Evolutionary conservation across 2,888 invertebrate genomes (phyloP).

Genomic region (Aproaerema taeniolella): DNA sequence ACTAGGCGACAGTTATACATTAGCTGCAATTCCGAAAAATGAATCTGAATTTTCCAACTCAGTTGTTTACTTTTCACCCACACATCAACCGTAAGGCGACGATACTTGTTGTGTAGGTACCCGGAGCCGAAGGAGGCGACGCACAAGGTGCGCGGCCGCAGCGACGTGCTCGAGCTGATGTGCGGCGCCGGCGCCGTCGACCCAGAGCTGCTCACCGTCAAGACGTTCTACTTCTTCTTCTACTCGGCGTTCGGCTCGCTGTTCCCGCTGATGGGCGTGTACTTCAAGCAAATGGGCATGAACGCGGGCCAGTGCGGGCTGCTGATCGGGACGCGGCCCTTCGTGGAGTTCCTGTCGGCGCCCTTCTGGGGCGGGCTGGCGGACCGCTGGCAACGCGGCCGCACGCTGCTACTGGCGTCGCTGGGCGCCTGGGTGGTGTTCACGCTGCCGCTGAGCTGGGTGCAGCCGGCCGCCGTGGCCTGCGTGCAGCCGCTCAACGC

Average conservation of each 20-base stretch:
- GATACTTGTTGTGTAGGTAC: slow-evolving; percentile 77
- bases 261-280: slow-evolving; percentile 98
- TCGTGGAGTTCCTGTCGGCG: slow-evolving; percentile 97
- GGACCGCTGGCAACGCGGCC: slow-evolving; percentile 92
- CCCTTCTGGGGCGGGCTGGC: slow-evolving; percentile 99
- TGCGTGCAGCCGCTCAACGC: slow-evolving; percentile 81
- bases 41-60: neutral
- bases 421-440: slow-evolving; percentile 97
- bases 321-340: slow-evolving; percentile 96
- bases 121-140: slow-evolving; percentile 92
- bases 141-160: slow-evolving; percentile 91
- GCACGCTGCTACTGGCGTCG: slow-evolving; percentile 91
- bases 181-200: slow-evolving; percentile 89
- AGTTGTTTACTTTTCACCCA: neutral
- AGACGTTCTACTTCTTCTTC: slow-evolving; percentile 99
- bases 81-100: no score
- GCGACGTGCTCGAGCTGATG: slow-evolving; percentile 89
- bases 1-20: neutral
- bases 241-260: slow-evolving; percentile 99
- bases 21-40: neutral
- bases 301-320: slow-evolving; percentile 96
- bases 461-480: slow-evolving; percentile 95
- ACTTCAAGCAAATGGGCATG: slow-evolving; percentile 99
- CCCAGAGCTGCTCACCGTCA: slow-evolving; percentile 94
- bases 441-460: slow-evolving; percentile 96